Conservation (phyloP, 2,113 vertebrate genomes). For the Platycercus adscitus region DNA sequence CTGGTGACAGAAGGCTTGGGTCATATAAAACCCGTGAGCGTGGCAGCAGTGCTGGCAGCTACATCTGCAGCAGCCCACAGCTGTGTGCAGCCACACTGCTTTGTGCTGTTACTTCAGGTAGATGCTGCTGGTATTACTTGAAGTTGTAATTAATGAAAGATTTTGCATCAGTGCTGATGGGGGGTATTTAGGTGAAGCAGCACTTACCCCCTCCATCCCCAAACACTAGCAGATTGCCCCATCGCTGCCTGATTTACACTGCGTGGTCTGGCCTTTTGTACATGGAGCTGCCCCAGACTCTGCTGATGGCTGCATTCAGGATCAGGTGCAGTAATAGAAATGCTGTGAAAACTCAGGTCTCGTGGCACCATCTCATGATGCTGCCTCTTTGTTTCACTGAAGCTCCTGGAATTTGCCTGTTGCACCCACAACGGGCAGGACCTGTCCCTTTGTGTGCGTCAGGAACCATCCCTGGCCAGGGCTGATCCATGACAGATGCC, state of each 20-base stretch:
- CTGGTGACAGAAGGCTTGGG: background rate
- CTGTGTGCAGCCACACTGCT: background rate
- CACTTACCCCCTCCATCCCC: fast-evolving
- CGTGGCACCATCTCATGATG: background rate
- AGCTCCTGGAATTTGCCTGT: background rate
- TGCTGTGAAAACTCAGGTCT: background rate
- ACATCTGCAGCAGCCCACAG: background rate
- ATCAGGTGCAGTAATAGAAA: background rate
- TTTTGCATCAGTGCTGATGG: background rate
- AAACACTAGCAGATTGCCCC: background rate
- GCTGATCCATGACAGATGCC: background rate
- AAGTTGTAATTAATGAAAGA: background rate
- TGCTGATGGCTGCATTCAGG: background rate
- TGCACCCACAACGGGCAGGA: background rate
- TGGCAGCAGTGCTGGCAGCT: background rate
- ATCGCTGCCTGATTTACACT: fast-evolving
- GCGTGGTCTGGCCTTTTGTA: background rate
- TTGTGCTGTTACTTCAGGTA: fast-evolving
- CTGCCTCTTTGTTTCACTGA: background rate
- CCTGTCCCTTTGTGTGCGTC: background rate
- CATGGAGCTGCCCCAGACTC: fast-evolving
- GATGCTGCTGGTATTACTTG: background rate
- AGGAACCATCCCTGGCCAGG: background rate
- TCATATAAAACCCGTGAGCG: background rate
- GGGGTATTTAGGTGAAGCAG: background rate